Conservation (phyloP, 1,140 invertebrate species). For the Heliconius himera region DNA sequence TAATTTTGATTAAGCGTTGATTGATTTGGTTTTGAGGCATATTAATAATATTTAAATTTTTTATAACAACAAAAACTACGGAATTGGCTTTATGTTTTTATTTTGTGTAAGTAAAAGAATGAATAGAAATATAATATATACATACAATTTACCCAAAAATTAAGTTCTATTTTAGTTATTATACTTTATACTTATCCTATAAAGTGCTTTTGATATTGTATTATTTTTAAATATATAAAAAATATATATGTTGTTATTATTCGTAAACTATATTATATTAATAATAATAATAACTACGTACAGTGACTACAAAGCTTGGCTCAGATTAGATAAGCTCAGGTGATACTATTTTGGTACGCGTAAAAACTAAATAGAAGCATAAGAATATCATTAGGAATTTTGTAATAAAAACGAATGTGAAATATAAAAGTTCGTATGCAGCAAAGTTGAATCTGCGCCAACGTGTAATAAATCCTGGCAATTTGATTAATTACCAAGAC, state of each 20-base stretch:
- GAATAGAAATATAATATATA: too few relatives aligned
- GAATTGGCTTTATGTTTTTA: background rate
- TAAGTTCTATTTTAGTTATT: too few relatives aligned
- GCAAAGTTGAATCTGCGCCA: background rate
- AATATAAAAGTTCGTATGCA: background rate
- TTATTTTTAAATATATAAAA: too few relatives aligned
- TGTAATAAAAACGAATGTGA: background rate
- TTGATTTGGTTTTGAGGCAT: too few relatives aligned
- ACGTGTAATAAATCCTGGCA: background rate
- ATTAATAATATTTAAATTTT: too few relatives aligned
- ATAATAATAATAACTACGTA: background rate
- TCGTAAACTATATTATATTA: too few relatives aligned
- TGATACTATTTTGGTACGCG: background rate
- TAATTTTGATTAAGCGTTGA: background rate
- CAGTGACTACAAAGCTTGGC: background rate
- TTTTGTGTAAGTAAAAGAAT: background rate
- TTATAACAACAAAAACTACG: too few relatives aligned
- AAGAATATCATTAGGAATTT: background rate
- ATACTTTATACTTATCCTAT: too few relatives aligned
- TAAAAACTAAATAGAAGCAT: background rate
- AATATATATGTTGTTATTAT: too few relatives aligned
- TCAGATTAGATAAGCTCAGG: constrained; percentile 1
- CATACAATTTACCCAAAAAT: too few relatives aligned
- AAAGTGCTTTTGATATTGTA: background rate
- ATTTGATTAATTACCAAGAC: background rate